These are phyloP conservation scores for Acanthurus leucopareius DNA, from an alignment of 2,797 vertebrate species.

Conservation along the genomic window DNA sequence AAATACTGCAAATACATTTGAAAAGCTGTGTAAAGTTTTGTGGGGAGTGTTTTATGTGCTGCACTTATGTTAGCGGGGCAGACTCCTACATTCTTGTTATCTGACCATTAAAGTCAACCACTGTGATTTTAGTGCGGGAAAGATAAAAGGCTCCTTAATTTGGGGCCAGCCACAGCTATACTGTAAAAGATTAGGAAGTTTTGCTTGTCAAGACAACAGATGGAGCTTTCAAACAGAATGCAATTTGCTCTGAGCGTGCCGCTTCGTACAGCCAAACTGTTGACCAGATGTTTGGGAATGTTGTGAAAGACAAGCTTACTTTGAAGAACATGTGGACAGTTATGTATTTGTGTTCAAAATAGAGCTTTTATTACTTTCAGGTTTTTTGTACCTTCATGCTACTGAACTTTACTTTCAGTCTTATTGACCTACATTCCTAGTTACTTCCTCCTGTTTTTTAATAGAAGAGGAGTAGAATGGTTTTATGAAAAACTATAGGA, in stretches of 20 bases:
- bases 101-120: slow-evolving; percentile 22
- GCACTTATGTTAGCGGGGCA: not conserved
- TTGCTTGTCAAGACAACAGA: slow-evolving; percentile 58
- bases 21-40: not conserved
- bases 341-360: not conserved
- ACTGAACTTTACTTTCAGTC: not conserved
- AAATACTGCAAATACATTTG: not conserved
- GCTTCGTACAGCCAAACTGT: slow-evolving; percentile 50
- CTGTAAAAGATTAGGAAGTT: slow-evolving; percentile 54
- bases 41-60: not conserved
- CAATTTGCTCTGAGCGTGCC: not conserved
- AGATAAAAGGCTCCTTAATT: slow-evolving; percentile 38
- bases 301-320: slow-evolving; percentile 4
- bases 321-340: not conserved
- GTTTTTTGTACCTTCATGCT: not conserved
- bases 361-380: not conserved
- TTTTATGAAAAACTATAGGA: not conserved
- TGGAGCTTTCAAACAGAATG: slow-evolving; percentile 52
- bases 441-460: not conserved
- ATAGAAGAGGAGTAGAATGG: not conserved
- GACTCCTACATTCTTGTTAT: not conserved
- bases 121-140: slow-evolving; percentile 2
- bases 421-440: not conserved
- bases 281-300: slow-evolving; percentile 67
- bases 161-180: slow-evolving; percentile 40